Evolutionary conservation across 2,113 vertebrate genomes (phyloP).

Genomic region (Poecile atricapillus): DNA sequence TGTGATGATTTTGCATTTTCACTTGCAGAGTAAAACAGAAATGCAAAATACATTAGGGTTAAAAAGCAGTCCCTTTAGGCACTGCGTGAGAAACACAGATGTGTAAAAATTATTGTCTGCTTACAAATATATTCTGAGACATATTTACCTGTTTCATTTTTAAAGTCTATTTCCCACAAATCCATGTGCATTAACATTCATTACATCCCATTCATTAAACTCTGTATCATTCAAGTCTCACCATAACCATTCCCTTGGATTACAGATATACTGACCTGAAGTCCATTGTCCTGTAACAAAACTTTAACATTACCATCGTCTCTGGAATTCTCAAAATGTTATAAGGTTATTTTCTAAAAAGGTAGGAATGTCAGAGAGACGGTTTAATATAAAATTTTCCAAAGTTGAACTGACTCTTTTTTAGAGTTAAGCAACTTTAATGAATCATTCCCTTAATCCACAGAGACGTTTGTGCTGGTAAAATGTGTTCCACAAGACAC

Average conservation of each 20-base stretch:
- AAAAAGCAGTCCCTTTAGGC: neutral
- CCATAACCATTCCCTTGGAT: neutral
- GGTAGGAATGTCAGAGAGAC: neutral
- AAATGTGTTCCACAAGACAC: neutral
- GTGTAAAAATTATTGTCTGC: neutral
- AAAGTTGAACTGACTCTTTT: neutral
- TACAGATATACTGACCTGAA: neutral
- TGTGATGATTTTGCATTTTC: neutral
- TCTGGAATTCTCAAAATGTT: neutral
- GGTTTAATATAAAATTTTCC: neutral
- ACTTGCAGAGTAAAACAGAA: neutral
- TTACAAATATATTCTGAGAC: neutral
- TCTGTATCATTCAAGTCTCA: neutral
- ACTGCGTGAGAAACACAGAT: neutral
- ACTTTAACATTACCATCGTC: neutral
- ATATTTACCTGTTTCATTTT: neutral
- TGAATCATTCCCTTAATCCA: neutral
- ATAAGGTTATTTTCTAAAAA: neutral
- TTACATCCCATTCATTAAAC: neutral
- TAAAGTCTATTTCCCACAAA: neutral
- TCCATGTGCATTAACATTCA: neutral
- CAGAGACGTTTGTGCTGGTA: neutral
- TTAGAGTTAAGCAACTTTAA: neutral
- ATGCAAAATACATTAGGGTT: neutral
- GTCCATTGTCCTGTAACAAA: neutral